Percentiles rank a stretch among this genome's conserved stretches.
Conservation (phyloP, 2,888 invertebrate species). For the Romanomermis culicivorax region DNA sequence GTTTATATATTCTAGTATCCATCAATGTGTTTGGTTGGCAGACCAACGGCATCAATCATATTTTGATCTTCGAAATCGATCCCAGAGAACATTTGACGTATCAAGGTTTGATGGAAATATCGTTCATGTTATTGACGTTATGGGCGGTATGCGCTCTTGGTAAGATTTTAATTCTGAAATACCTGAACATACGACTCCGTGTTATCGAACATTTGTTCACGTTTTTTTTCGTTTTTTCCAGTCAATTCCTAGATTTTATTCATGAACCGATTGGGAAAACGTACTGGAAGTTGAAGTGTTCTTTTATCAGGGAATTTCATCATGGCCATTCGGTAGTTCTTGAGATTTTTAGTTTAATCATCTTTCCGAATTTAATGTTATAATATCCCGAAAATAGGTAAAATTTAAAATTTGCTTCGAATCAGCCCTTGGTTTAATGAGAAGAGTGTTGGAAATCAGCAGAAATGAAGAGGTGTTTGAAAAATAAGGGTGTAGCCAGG, state of each 20-base stretch:
- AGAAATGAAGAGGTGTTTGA: too few relatives aligned
- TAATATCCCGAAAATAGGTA: too few relatives aligned
- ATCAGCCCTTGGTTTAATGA: too few relatives aligned
- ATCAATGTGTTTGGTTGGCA: conserved; percentile 38
- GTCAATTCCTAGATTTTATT: conserved; percentile 30
- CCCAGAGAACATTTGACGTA: conserved; percentile 37
- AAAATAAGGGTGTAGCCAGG: too few relatives aligned
- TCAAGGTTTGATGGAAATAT: conserved; percentile 35
- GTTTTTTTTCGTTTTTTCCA: background rate
- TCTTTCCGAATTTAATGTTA: too few relatives aligned
- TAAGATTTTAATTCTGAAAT: conserved; percentile 19
- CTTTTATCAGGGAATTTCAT: too few relatives aligned
- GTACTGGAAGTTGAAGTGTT: too few relatives aligned
- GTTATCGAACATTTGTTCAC: background rate
- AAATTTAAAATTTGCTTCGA: too few relatives aligned
- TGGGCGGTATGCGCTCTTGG: conserved; percentile 29
- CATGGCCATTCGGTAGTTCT: too few relatives aligned
- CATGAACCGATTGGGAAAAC: too few relatives aligned
- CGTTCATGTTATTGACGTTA: conserved; percentile 32
- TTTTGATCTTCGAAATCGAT: conserved; percentile 38
- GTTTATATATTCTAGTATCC: conserved; percentile 24
- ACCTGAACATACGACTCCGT: background rate
- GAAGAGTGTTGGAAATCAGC: too few relatives aligned
- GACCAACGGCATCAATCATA: conserved; percentile 37
- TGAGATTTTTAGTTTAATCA: too few relatives aligned